Base-by-base conservation (phyloP, 2,888 invertebrate genomes). In the Drosophila histrio region DNA sequence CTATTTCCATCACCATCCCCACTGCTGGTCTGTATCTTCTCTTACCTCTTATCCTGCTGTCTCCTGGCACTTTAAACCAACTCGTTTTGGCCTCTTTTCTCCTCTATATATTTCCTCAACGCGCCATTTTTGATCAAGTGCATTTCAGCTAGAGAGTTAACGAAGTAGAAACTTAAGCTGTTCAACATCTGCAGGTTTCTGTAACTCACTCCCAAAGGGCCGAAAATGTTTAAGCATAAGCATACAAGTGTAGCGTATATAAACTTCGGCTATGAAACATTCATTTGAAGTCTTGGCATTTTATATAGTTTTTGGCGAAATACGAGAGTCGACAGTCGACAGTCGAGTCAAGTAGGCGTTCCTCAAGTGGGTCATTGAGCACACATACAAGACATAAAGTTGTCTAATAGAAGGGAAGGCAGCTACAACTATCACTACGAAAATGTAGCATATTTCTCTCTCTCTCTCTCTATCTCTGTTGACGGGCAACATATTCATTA, bases 81-180 rank as follows among this genome's bases (percentile, higher is more conserved):
- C 60, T 61, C 44, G 44, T 60, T 61, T 58, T 61, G 17, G n/a
- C 30, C 7, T 11, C 46, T 39, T 41, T 26, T 21, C 34, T 43
- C 13, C 41, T 26, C 21, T 22, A 3, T 24, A 26, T 53, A 67
- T 71, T 73, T 77, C 15, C 62, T 43, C 62, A 63, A 56, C 57
- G 72, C 73, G 69, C 85, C 82, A 76, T 68, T 79, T 84, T 85
- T 78, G 87, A 85, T 79, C 82, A 77, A 82, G 82, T 79, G 82
- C 85, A 87, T 77, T 87, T 79, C 67, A 64, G 63, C 68, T 69
- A 41, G 52, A 65, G 64, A 81, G 46, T 72, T 79, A 85, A 79
- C 82, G 71, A 87, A 81, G 87, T 62, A 85, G 87, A 84, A 84
- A 87, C 72, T 71, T 59, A 68, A 77, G 72, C 71, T 67, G 79